Base-by-base conservation (phyloP, 2,888 invertebrate genomes). In the Heliothis peltigera region DNA sequence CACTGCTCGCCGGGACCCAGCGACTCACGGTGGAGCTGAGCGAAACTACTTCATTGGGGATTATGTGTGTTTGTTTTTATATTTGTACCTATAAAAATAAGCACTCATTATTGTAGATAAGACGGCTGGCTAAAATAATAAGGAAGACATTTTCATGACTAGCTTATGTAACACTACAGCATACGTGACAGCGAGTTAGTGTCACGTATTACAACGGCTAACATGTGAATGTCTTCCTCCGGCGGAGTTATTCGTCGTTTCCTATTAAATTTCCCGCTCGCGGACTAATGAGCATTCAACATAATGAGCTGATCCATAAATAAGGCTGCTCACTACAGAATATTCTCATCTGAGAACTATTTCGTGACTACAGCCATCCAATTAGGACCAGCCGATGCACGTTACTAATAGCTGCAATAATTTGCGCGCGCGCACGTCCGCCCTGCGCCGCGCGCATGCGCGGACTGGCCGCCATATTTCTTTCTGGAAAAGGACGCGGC, bases 401-500 rank as follows among this genome's bases (percentile, higher is more conserved):
- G 69, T 76, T 75, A 80, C 78, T 83, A 86, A 87, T 84, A 82
- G 76, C 66, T 60, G 66, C 75, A 76, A 84, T 87, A 83, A 82
- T 73, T 84, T 65, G 71, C 70, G 66, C 70, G 74, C 71, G 67
- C 76, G 75, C 80, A 72, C 84, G 85, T 86, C 86, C 83, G 75
- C 76, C 68, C 80, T 65, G 66, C 49, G 43, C 80, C 58, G 75
- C 68, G 77, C 73, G 76, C 77, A 52, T 54, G 69, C 69, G 49
- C 63, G 54, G 64, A 77, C 83, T 85, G 83, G 61, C 71, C 67
- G 82, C 81, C 79, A 87, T 88, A 84, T 84, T 84, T 88, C 84
- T 83, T 80, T 72, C 87, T 83, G 44, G 80, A 84, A 85, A 88
- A 84, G 88, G 89, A 65, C 60, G 75, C 64, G 72, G 76, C 71